phyloP scores from a whole-genome alignment of 2,113 vertebrate species.

The Pholis gunnellus region DNA sequence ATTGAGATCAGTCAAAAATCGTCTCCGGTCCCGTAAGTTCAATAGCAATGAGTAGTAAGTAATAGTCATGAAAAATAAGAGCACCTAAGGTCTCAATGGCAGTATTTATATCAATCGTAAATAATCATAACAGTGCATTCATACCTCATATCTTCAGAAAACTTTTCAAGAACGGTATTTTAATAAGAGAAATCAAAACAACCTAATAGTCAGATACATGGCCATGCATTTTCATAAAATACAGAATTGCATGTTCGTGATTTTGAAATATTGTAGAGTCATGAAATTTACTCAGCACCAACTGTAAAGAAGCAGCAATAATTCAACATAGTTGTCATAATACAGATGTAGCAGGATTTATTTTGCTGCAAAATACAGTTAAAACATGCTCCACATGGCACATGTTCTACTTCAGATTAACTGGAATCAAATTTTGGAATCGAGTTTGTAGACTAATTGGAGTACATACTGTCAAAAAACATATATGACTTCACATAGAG shows the following conservation, averaged over 20 bases:
- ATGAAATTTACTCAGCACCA: constrained; percentile 14
- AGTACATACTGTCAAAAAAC: not conserved
- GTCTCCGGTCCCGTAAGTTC: not conserved
- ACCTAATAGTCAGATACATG: not conserved
- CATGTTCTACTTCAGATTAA: not conserved
- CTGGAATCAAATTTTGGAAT: not conserved
- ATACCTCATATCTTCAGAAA: not conserved
- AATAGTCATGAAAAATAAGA: constrained; percentile 5
- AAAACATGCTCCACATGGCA: constrained; percentile 11
- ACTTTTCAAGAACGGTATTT: constrained; percentile 25
- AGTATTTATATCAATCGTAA: constrained; percentile 8
- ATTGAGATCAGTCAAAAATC: not conserved
- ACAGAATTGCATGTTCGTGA: not conserved
- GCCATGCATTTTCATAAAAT: not conserved
- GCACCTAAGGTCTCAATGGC: constrained; percentile 30
- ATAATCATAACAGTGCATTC: not conserved
- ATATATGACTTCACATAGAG: not conserved
- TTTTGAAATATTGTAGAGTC: not conserved
- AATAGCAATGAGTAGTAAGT: not conserved
- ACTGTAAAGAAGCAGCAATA: not conserved
- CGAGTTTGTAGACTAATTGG: not conserved
- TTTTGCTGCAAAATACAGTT: not conserved
- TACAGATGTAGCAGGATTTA: not conserved
- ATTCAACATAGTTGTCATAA: not conserved
- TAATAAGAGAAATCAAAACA: not conserved